Evolutionary conservation across 2,113 vertebrate genomes (phyloP), one percentile per base, ranked within the genome.

Genomic region (Hyperopisus bebe): DNA sequence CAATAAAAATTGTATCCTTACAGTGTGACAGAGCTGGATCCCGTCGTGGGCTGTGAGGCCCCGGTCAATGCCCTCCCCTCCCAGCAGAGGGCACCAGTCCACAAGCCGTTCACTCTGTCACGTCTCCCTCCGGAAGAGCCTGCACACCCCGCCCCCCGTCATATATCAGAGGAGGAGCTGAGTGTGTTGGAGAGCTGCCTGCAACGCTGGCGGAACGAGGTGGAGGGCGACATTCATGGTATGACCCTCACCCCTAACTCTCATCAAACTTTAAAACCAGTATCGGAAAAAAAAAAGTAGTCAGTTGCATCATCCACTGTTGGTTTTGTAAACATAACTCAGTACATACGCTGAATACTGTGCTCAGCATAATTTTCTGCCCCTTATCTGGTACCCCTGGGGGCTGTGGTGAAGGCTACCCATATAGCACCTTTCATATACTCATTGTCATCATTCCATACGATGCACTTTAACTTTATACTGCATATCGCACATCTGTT

Each of bases 191-290:
- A 99, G 91, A 96, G 96, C 90, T 99, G 98, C 91, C 95, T 99
- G 93, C 98, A 99, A 92, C 98, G 98, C 91, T 99, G 98, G 98
- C 98, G 98, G 95, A 99, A 96, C 15, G 98, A 99, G 94, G 98
- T 99, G 93, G 98, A 99, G 94, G 98, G 97, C 0, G 98, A 99
- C 94, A 99, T 97, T 1, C 96, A 97, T 91, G 98, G 98, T 99
- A 95, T 83, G 90, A 85, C 42, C 11, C 50, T 13, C 27, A 5
- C 15, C 66, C 17, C 24, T 3, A 53, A n/a, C 48, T 10, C 24
- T 27, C 47, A 46, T 84, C 44, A 10, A 11, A n/a, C 19, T 42
- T 24, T 9, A 47, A 77, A 15, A 19, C 5, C 31, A 77, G 11
- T 17, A 17, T 77, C 19, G n/a, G 3, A 0, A 0, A 17, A n/a